Base-by-base conservation (phyloP, 1,140 invertebrate genomes). In the Pteromalus puparum region DNA sequence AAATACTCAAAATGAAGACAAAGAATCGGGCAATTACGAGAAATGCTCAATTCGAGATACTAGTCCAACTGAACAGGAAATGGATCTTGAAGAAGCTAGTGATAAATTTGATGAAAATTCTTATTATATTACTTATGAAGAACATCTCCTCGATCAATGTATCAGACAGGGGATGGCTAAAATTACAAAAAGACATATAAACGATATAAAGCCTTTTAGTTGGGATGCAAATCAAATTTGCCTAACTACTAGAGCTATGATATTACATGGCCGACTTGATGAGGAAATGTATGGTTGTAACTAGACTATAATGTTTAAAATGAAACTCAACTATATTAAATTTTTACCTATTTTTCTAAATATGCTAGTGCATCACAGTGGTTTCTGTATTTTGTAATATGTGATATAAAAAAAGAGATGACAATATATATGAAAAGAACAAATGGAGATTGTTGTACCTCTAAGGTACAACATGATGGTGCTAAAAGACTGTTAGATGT, bases 141-240 rank as follows among this genome's bases (percentile, higher is more conserved):
- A 85, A 79, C 61, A 82, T 42, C 80, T 85, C 30, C 78, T 85
- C 34, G 84, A 85, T 79, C 42, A 85, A 46, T 85, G 84, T 21
- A 85, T 85, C 46, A 38, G 84, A 73, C 42, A 61, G 73, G 84
- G 84, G 78, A 85, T 82, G 67, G 84, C 84, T 10, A 85, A 82
- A 82, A 78, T 82, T 24, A 85, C 84, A 72, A 82, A 82, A 42
- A 77, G 53, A 73, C 61, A 79, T 30, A 53, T 85, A 15, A 85
- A 85, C 73, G 80, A 85, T 65, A 82, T 85, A 9, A 84, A 78
- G 24, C 79, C 79, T 26, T 86, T 86, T 78, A 83, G 85, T 73
- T 85, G 83, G 83, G 83, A 85, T 76, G 65, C 53, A 30, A 75
- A 81, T 81, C 72, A 77, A 61, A 85, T 85, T 70, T 85, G 83